These are phyloP conservation scores for Bombus pascuorum DNA, from an alignment of 1,140 invertebrate species.

Conservation along the genomic window DNA sequence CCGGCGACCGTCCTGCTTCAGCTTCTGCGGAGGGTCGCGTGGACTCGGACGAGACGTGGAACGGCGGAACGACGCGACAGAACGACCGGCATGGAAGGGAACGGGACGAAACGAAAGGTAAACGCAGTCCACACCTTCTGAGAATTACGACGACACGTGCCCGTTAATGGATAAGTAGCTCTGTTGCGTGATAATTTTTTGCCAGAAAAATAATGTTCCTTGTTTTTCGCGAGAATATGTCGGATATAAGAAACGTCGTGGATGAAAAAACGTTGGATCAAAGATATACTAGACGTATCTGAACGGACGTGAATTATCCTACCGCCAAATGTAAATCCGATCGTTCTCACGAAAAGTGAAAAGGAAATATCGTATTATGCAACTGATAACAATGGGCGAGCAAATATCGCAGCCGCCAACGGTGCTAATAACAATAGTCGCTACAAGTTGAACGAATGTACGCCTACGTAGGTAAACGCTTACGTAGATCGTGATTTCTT, in stretches of 20 bases:
- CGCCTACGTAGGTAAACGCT: no score
- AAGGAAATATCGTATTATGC: not conserved
- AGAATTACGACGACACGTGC: slow-evolving; percentile 23
- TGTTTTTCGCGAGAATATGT: not conserved
- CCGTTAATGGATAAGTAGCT: not conserved
- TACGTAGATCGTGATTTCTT: no score
- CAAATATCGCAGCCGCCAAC: not conserved
- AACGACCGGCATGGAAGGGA: not conserved
- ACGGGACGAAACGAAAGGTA: slow-evolving; percentile 27
- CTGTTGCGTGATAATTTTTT: not conserved
- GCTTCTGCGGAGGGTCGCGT: not conserved
- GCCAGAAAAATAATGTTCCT: not conserved
- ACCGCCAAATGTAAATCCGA: no score
- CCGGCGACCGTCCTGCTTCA: not conserved
- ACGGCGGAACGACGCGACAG: not conserved
- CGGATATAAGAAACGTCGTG: no score
- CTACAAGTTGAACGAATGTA: not conserved
- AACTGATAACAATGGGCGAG: not conserved
- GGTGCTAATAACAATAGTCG: not conserved
- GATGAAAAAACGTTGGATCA: no score
- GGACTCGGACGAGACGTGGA: not conserved
- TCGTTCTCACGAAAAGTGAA: no score
- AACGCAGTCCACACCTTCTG: slow-evolving; percentile 9
- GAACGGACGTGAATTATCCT: no score
- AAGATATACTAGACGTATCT: fast-evolving